Percentiles rank a stretch among this genome's conserved stretches.
Conservation (phyloP, 2,113 vertebrate genomes). For the Plecturocebus donacophilus region DNA sequence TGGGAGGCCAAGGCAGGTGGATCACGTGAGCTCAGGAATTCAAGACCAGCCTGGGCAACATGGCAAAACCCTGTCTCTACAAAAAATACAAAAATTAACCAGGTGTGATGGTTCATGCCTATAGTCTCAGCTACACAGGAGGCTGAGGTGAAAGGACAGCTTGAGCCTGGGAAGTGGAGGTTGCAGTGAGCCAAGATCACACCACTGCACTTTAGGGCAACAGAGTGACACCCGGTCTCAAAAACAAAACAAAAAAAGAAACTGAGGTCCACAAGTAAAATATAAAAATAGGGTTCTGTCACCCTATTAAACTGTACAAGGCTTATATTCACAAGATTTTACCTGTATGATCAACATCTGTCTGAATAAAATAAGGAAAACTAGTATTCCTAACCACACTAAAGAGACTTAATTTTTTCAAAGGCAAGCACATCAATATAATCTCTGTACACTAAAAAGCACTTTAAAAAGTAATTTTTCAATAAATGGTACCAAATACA, state of each 20-base stretch:
- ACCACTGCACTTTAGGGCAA: background rate
- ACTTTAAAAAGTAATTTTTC: background rate
- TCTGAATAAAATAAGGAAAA: slow-evolving; percentile 40
- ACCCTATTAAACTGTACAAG: background rate
- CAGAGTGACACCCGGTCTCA: background rate
- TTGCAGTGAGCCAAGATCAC: background rate
- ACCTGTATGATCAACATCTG: background rate
- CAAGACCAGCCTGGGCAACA: background rate
- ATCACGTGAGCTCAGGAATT: background rate
- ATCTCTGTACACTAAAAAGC: background rate
- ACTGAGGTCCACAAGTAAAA: background rate
- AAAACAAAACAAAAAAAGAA: background rate
- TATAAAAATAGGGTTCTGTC: background rate
- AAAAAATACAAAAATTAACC: background rate
- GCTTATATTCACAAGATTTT: slow-evolving; percentile 35
- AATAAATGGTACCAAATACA: background rate
- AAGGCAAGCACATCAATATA: slow-evolving; percentile 48
- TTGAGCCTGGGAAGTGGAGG: background rate
- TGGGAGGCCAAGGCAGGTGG: background rate
- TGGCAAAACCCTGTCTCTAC: background rate
- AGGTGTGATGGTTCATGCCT: background rate
- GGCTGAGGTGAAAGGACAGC: background rate
- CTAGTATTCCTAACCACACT: background rate
- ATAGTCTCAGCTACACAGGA: background rate
- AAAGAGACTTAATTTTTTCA: slow-evolving; percentile 15